Percentiles rank a stretch among this genome's conserved stretches.
Evolutionary conservation across 1,140 invertebrate genomes (phyloP).

Genomic region (Meloidogyne exigua): DNA sequence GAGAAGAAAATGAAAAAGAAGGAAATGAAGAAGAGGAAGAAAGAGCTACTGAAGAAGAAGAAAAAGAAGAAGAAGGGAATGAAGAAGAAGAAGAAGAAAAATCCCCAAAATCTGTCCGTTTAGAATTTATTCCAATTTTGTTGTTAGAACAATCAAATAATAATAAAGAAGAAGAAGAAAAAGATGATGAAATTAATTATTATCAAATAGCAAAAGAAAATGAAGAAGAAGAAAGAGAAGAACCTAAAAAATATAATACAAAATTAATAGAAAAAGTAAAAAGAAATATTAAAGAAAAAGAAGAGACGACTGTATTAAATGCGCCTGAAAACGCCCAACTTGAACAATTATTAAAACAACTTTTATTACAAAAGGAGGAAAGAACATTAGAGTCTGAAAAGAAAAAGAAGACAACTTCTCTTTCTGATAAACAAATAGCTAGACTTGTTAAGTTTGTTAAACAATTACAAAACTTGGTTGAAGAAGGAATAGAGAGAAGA

Average conservation of each 20-base stretch:
- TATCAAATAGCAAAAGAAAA: slow-evolving; percentile 7
- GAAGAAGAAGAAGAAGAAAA: neutral
- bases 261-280: slow-evolving; percentile 4
- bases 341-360: slow-evolving; percentile 38
- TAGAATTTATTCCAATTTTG: neutral
- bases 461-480: slow-evolving; percentile 38
- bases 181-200: too few relatives aligned
- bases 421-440: slow-evolving; percentile 33
- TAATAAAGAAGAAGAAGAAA: neutral
- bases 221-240: slow-evolving; percentile 4
- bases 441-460: slow-evolving; percentile 41
- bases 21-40: neutral
- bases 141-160: neutral
- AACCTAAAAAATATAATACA: neutral
- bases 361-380: slow-evolving; percentile 30
- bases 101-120: neutral
- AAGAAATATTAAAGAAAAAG: slow-evolving; percentile 7
- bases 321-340: slow-evolving; percentile 41
- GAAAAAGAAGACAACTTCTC: neutral
- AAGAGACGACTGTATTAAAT: slow-evolving; percentile 14
- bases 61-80: neutral
- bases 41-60: too few relatives aligned
- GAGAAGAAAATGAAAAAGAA: neutral
- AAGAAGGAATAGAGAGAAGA: slow-evolving; percentile 26
- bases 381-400: neutral